Evolutionary conservation across 2,113 vertebrate genomes (phyloP).

Genomic region (Cephalopterus ornatus): DNA sequence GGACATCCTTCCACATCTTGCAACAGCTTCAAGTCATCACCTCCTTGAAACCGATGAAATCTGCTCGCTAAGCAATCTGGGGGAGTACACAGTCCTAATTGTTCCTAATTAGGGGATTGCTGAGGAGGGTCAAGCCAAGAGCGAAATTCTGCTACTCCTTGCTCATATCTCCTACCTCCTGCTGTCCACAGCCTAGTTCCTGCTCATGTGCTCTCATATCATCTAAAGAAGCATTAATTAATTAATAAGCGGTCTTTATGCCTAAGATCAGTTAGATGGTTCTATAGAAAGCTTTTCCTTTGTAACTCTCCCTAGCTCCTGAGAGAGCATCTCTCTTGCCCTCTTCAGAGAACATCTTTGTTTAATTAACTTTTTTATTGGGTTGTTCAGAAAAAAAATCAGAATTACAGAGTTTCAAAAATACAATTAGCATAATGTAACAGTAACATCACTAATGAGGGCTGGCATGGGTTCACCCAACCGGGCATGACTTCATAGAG

Average conservation of each 20-base stretch:
- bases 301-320: not conserved
- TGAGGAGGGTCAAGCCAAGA: not conserved
- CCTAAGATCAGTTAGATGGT: not conserved
- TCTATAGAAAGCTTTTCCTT: not conserved
- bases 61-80: not conserved
- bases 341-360: constrained; percentile 22
- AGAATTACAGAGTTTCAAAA: constrained; percentile 25
- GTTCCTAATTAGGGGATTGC: not conserved
- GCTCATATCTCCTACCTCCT: not conserved
- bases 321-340: not conserved
- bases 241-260: not conserved
- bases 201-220: not conserved
- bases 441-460: constrained; percentile 19
- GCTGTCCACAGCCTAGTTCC: not conserved
- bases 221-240: not conserved
- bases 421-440: constrained; percentile 37
- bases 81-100: not conserved
- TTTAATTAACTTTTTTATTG: constrained; percentile 43
- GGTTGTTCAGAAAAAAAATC: constrained; percentile 35
- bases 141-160: not conserved
- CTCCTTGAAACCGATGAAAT: not conserved
- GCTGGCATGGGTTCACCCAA: constrained; percentile 25
- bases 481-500: not conserved
- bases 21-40: not conserved
- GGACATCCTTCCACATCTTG: not conserved